phyloP scores from a whole-genome alignment of 2,888 invertebrate genomes.

The Candidula unifasciata region DNA sequence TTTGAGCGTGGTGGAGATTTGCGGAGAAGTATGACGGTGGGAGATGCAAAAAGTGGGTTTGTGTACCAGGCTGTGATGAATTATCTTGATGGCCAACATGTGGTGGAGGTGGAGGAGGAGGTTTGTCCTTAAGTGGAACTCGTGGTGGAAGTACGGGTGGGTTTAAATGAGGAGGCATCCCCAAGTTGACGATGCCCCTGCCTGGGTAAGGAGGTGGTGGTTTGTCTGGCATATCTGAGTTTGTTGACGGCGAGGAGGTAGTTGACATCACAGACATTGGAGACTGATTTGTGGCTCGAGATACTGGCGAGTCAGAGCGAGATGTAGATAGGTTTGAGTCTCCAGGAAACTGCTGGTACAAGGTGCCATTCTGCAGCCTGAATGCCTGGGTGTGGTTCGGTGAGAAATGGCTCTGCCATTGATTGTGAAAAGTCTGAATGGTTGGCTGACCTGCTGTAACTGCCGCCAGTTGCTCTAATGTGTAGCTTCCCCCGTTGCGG shows the following conservation, averaged over 20 bases:
- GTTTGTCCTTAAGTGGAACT: constrained; percentile 60
- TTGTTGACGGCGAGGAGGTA: constrained; percentile 77
- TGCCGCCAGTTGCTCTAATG: constrained; percentile 80
- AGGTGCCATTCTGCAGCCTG: constrained; percentile 55
- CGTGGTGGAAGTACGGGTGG: constrained; percentile 69
- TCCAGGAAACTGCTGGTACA: constrained; percentile 52
- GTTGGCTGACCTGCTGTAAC: constrained; percentile 64
- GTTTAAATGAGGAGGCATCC: constrained; percentile 52
- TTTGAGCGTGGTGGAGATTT: constrained; percentile 15
- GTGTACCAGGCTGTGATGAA: constrained; percentile 11
- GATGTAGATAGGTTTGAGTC: constrained; percentile 50
- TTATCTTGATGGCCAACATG: constrained; percentile 42
- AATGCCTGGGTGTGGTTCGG: constrained; percentile 55
- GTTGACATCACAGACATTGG: constrained; percentile 77
- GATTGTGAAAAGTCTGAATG: constrained; percentile 55
- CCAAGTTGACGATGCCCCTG: constrained; percentile 45
- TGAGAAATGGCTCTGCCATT: constrained; percentile 39
- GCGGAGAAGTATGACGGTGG: constrained; percentile 35
- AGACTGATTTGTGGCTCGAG: constrained; percentile 75
- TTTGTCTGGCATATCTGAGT: constrained; percentile 76
- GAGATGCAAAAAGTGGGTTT: constrained; percentile 13
- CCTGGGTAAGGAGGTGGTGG: constrained; percentile 77
- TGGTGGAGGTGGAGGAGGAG: constrained; percentile 52
- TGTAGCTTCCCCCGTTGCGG: constrained; percentile 52
- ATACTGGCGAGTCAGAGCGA: constrained; percentile 61